Conservation (phyloP, 2,113 vertebrate genomes). For the Paratilapia polleni region DNA sequence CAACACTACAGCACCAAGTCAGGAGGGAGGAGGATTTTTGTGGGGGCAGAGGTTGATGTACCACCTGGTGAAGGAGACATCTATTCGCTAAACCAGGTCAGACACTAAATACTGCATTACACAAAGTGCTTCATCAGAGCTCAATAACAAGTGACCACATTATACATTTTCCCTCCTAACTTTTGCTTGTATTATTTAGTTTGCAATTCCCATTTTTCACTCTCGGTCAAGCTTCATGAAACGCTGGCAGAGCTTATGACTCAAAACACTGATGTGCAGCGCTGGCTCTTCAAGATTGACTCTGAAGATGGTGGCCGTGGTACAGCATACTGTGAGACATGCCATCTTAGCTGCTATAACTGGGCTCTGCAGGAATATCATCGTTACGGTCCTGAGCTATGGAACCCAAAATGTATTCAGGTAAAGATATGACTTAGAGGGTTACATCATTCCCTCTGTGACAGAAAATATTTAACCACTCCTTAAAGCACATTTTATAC, state of each 20-base stretch:
- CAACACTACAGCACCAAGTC: conserved; percentile 87
- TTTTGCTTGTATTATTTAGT: not conserved
- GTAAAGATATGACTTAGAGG: conserved; percentile 68
- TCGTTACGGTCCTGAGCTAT: conserved; percentile 56
- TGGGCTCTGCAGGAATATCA: conserved; percentile 76
- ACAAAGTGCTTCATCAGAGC: not conserved
- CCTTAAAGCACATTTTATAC: conserved; percentile 4
- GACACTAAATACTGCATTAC: conserved; percentile 4
- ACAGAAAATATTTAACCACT: conserved; percentile 8
- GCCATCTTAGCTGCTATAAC: conserved; percentile 77
- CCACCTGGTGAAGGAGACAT: conserved; percentile 84
- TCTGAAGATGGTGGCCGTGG: conserved; percentile 78
- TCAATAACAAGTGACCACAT: not conserved
- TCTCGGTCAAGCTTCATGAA: conserved; percentile 80
- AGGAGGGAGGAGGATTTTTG: conserved; percentile 84
- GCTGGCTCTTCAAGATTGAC: conserved; percentile 90
- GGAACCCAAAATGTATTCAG: conserved; percentile 80
- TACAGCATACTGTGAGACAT: conserved; percentile 86
- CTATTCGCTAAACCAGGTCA: conserved; percentile 84
- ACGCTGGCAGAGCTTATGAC: conserved; percentile 81
- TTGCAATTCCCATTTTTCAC: conserved; percentile 6
- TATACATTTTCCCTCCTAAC: not conserved
- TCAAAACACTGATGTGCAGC: conserved; percentile 80
- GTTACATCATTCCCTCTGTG: not conserved
- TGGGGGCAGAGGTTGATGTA: conserved; percentile 75